These are phyloP conservation scores for Nasonia longicornis DNA, from an alignment of 1,140 invertebrate genomes.

Conservation along the genomic window DNA sequence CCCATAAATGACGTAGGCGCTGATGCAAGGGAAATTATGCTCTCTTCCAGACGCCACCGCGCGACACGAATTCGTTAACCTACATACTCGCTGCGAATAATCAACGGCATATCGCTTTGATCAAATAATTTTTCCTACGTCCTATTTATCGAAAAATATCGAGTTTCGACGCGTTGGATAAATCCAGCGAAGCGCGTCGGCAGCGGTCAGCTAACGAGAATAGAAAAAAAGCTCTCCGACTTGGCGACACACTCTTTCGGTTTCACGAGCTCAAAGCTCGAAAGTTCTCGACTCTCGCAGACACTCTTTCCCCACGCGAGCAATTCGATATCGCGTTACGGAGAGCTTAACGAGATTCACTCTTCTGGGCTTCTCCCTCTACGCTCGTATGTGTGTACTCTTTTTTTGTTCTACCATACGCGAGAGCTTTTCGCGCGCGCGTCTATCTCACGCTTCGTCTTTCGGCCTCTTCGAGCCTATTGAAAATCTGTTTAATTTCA, in stretches of 20 bases:
- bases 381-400: background rate
- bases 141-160: background rate
- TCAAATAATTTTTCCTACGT: too few species aligned
- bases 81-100: too few species aligned
- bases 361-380: conserved; percentile 18
- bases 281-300: conserved; percentile 32
- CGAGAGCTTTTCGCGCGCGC: background rate
- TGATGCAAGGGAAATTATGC: too few species aligned
- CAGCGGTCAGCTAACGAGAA: background rate
- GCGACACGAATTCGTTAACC: too few species aligned
- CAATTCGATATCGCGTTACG: conserved; percentile 37
- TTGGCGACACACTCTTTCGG: background rate
- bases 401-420: background rate
- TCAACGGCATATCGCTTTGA: too few species aligned
- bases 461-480: conserved; percentile 1
- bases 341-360: conserved; percentile 45
- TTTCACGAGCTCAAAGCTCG: conserved; percentile 28
- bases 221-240: background rate
- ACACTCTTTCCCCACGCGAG: background rate
- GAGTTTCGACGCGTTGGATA: background rate
- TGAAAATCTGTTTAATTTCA: conserved; percentile 42
- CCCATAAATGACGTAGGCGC: too few species aligned
- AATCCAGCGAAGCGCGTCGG: background rate
- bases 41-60: too few species aligned
- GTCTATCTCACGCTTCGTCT: background rate